phyloP scores from a whole-genome alignment of 2,113 vertebrate species.

The Corydoras sp. region DNA sequence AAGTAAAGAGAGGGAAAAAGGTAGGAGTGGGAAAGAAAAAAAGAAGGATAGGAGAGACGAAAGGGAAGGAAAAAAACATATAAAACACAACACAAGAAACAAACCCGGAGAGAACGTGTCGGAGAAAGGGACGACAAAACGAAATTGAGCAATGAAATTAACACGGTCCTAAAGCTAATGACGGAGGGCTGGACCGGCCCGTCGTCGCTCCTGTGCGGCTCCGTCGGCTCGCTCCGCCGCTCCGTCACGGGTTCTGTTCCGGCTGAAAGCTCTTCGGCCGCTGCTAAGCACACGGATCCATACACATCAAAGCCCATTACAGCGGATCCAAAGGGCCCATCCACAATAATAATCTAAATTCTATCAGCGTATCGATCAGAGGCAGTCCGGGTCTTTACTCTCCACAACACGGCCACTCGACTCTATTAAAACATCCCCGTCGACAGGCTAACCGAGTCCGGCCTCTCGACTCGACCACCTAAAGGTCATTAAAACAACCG shows the following conservation, averaged over 20 bases:
- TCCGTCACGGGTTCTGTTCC: not conserved
- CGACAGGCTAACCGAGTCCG: not conserved
- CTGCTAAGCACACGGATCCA: constrained; percentile 25
- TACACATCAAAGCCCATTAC: constrained; percentile 29
- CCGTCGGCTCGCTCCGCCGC: not conserved
- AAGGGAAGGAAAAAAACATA: no score
- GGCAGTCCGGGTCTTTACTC: not conserved
- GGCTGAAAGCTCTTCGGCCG: constrained; percentile 5
- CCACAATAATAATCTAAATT: constrained; percentile 30
- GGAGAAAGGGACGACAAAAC: no score
- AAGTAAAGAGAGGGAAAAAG: not conserved
- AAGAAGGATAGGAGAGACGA: no score
- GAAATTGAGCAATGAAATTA: not conserved
- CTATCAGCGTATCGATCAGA: constrained; percentile 28
- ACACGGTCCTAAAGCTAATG: no score
- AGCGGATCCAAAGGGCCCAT: constrained; percentile 26
- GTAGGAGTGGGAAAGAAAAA: not conserved
- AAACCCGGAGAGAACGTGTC: no score
- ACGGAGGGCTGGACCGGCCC: no score
- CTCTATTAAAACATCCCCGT: constrained; percentile 2
- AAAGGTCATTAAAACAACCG: no score
- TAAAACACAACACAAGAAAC: no score
- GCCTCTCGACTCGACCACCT: no score
- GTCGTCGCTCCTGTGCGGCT: no score
- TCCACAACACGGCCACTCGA: not conserved